Evolutionary conservation across 2,797 vertebrate genomes (phyloP).

Genomic region (Pelochelys cantorii): DNA sequence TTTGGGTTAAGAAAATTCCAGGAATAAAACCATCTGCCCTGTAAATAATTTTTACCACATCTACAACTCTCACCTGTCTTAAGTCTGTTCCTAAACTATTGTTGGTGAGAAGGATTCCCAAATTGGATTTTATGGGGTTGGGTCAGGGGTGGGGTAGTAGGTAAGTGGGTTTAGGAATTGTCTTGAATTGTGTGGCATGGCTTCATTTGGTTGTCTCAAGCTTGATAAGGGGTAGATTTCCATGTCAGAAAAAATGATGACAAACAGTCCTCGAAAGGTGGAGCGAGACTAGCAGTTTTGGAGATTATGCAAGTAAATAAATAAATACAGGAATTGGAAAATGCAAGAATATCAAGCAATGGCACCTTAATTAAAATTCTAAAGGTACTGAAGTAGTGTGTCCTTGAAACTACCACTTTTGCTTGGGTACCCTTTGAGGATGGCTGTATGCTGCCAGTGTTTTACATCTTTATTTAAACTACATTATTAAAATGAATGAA

Average conservation of each 20-base stretch:
- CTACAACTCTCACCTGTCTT: background rate
- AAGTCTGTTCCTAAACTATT: background rate
- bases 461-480: conserved; percentile 71
- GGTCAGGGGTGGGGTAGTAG: background rate
- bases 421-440: conserved; percentile 56
- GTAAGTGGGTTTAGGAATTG: background rate
- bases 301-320: background rate
- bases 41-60: background rate
- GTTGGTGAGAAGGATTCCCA: background rate
- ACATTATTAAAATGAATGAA: conserved; percentile 69
- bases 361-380: background rate
- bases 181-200: background rate
- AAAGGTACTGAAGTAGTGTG: background rate
- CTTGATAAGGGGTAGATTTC: background rate
- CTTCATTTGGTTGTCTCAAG: background rate
- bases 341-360: conserved; percentile 1
- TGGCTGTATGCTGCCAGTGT: conserved; percentile 33
- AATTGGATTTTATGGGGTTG: background rate
- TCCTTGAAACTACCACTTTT: conserved; percentile 54
- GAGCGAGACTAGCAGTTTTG: background rate
- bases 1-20: background rate
- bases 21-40: background rate
- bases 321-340: conserved; percentile 16
- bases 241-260: background rate
- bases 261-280: background rate